Evolutionary conservation across 2,113 vertebrate species (phyloP).

Genomic region (Scalopus aquaticus): DNA sequence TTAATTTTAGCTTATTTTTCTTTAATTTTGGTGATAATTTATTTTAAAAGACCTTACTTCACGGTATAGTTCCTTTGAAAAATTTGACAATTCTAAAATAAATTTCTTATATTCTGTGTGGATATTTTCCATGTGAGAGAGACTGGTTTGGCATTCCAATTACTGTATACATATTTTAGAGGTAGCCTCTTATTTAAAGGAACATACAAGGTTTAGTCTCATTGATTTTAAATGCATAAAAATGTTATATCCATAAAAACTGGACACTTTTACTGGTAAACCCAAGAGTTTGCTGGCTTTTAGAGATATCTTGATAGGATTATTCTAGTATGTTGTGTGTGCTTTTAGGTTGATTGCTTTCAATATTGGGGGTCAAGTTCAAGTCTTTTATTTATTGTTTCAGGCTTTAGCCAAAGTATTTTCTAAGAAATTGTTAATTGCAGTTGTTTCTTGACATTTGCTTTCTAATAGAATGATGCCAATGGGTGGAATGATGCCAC

Average conservation of each 20-base stretch:
- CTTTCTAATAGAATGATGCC: constrained; percentile 91
- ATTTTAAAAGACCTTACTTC: not conserved
- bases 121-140: constrained; percentile 31
- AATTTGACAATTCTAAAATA: not conserved
- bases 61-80: constrained; percentile 2
- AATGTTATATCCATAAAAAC: not conserved
- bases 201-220: not conserved
- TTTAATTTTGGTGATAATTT: not conserved
- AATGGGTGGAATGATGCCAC: constrained; percentile 95
- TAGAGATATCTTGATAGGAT: constrained; percentile 18
- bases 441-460: constrained; percentile 58
- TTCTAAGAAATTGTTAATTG: constrained; percentile 28
- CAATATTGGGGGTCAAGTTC: constrained; percentile 37
- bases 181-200: not conserved
- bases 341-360: constrained; percentile 50
- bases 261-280: not conserved
- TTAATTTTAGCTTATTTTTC: not conserved
- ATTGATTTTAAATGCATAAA: not conserved
- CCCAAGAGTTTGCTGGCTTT: constrained; percentile 11
- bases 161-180: not conserved
- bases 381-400: constrained; percentile 51
- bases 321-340: constrained; percentile 16
- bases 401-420: constrained; percentile 57
- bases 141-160: not conserved
- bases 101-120: not conserved